Percentiles rank a stretch among this genome's conserved stretches.
These are phyloP conservation scores for Oophaga pumilio DNA, from an alignment of 2,113 vertebrate species.

Conservation along the genomic window DNA sequence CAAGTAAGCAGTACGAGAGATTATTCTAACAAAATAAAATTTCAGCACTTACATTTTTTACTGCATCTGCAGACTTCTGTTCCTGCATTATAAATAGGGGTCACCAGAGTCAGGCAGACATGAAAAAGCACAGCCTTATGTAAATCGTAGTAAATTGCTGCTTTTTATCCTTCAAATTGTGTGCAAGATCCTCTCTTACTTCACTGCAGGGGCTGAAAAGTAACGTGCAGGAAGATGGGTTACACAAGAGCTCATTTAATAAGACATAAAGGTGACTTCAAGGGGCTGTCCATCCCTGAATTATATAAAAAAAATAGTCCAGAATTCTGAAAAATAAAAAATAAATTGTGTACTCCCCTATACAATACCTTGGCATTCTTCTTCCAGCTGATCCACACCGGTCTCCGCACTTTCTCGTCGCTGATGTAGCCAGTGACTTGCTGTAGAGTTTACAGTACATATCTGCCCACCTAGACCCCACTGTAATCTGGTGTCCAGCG, in stretches of 20 bases:
- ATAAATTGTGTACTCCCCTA: too few relatives aligned
- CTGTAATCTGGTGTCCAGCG: too few relatives aligned
- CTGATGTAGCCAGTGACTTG: too few relatives aligned
- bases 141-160: slow-evolving; percentile 53
- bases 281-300: too few relatives aligned
- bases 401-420: too few relatives aligned
- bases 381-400: too few relatives aligned
- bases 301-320: too few relatives aligned
- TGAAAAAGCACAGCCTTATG: slow-evolving; percentile 57
- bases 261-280: too few relatives aligned
- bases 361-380: too few relatives aligned
- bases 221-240: background rate
- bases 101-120: slow-evolving; percentile 46
- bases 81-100: slow-evolving; percentile 56
- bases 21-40: slow-evolving; percentile 34
- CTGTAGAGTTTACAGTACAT: too few relatives aligned
- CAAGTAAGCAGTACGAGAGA: slow-evolving; percentile 21
- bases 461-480: too few relatives aligned
- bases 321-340: too few relatives aligned
- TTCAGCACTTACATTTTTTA: slow-evolving; percentile 41
- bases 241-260: background rate
- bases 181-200: slow-evolving; percentile 19
- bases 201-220: slow-evolving; percentile 22
- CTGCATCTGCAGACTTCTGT: slow-evolving; percentile 52
- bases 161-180: slow-evolving; percentile 49